Evolutionary conservation across 2,113 vertebrate genomes (phyloP), one percentile per base, ranked within the genome.

Genomic region (Zosterops pallidus): DNA sequence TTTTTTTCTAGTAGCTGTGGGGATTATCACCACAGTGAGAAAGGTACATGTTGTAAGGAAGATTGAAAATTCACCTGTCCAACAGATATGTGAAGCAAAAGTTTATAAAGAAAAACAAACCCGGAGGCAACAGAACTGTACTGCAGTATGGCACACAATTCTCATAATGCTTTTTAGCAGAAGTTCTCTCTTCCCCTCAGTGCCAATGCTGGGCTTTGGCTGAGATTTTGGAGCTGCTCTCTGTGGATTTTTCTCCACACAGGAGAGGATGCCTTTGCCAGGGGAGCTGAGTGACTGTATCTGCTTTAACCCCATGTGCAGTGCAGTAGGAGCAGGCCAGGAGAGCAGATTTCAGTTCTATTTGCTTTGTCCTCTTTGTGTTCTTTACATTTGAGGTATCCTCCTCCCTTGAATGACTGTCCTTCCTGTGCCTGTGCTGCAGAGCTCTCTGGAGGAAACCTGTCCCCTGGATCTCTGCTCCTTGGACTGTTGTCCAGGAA

Each of bases 391-490:
- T 35, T 65, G 56, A 41, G 64, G 35, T 67, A 26, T 56, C 12
- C 41, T 75, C 1, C 26, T 70, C 33, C 37, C 31, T 80, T 0
- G 6, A 15, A 21, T 55, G 21, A 3, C 44, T 0, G 0, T 84
- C 49, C 20, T 79, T 44, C 20, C 46, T 21, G 6, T 50, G 26
- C 4, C 0, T 29, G 62, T 29, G 47, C 62, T 85, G 75, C 57
- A 49, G 69, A 78, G 57, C 42, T 62, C 52, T 59, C 79, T 31
- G 71, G 62, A 86, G 82, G n/a, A 76, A 62, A 42, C 35, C 57
- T 72, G 74, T 56, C 24, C 42, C 33, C 26, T 44, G 41, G 21
- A 72, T 57, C 67, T 77, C 74, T 87, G 35, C 21, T 70, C 37
- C 83, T 90, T 50, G 57, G 41, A 17, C 75, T 83, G 24, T 26